These are phyloP conservation scores for Saccostrea echinata DNA, from an alignment of 1,140 invertebrate genomes.

Conservation along the genomic window DNA sequence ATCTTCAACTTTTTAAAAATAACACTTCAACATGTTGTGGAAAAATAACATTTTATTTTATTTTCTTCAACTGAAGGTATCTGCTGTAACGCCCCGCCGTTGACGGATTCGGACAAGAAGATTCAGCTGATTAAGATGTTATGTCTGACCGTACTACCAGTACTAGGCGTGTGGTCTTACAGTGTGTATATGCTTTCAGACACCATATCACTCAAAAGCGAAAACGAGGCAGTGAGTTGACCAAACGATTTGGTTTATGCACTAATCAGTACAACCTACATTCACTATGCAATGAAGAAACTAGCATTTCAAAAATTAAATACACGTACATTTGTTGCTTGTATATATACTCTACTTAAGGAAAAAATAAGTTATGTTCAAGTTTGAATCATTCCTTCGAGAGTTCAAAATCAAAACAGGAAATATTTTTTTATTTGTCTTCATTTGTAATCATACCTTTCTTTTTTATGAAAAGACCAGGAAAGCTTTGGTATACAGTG, in stretches of 20 bases:
- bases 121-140: constrained; percentile 63
- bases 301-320: no score
- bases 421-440: no score
- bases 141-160: constrained; percentile 59
- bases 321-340: no score
- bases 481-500: constrained; percentile 57
- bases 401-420: no score
- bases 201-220: constrained; percentile 59
- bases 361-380: no score
- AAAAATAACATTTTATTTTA: not conserved
- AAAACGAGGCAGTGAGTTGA: constrained; percentile 58
- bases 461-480: no score
- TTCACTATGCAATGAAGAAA: no score
- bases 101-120: constrained; percentile 60
- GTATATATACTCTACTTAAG: no score
- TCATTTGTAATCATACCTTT: no score
- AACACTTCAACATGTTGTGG: no score
- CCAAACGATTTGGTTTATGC: not conserved
- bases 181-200: constrained; percentile 61
- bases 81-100: constrained; percentile 42
- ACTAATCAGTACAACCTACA: not conserved
- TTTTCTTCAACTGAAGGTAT: not conserved
- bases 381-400: no score
- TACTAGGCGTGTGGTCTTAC: constrained; percentile 61
- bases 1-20: not conserved